These are phyloP conservation scores for Styela clava DNA, from an alignment of 23 tunicate species.

Conservation along the genomic window DNA sequence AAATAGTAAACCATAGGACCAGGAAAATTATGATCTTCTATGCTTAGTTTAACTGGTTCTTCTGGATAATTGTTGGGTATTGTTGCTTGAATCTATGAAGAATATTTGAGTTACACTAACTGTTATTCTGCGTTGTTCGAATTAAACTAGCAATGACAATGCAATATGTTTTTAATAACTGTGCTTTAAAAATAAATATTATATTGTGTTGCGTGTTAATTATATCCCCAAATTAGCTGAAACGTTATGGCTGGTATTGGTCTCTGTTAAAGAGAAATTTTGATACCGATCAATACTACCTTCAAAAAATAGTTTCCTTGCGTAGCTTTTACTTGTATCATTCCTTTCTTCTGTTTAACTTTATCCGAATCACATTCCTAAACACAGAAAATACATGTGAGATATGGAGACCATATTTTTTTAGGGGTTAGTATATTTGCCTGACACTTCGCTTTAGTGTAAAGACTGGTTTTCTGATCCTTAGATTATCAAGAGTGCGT, in stretches of 20 bases:
- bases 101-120: too few species aligned
- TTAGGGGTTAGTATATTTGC: not conserved
- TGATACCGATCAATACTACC: conserved; percentile 36
- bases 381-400: not conserved
- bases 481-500: too few species aligned
- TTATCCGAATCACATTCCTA: conserved; percentile 44
- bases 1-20: conserved; percentile 71
- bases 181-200: too few species aligned
- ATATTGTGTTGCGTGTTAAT: too few species aligned
- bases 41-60: conserved; percentile 35
- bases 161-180: too few species aligned
- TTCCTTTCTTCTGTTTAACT: conserved; percentile 82
- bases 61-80: conserved; percentile 74
- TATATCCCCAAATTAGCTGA: too few species aligned
- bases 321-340: conserved; percentile 24
- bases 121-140: too few species aligned
- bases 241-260: too few species aligned
- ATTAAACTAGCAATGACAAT: too few species aligned
- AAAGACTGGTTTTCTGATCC: too few species aligned
- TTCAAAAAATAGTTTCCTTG: conserved; percentile 56
- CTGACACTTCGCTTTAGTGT: too few species aligned
- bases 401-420: not conserved
- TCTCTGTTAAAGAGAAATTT: too few species aligned
- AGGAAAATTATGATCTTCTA: conserved; percentile 69
- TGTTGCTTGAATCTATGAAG: conserved; percentile 45